Base-by-base conservation (phyloP, 1,140 invertebrate species). In the Brachionus rotundiformis region DNA sequence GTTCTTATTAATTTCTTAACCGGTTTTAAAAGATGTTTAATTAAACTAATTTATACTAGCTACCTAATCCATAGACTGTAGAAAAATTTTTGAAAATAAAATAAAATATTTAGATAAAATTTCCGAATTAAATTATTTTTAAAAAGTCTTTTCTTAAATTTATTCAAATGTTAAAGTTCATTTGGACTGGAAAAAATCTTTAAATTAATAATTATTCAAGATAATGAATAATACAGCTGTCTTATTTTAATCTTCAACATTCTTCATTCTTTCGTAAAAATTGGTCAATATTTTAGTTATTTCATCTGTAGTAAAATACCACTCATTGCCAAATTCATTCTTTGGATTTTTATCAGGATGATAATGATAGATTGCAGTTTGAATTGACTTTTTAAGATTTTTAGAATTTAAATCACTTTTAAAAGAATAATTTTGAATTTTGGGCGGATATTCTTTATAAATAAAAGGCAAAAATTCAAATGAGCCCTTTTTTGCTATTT, bases 301-400 rank as follows among this genome's bases (percentile, higher is more conserved):
- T 7, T 63, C 61, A 63, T 63, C 61, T 63, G 61, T 27, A n/a
- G 23, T 63, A 63, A 63, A 63, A 29, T 5, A 63, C 61, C 61
- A 63, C 3, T 27, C 61, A 29, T 63, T 63, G 29, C 61, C 61
- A 63, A 29, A 33, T 29, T 63, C 8, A 23, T 63, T n/a, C 25
- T 29, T 63, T 3, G 61, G 16, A 63, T 63, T 63, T 13, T 63
- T 63, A 63, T 63, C 61, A 29, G 61, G 61, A 63, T 63, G 61
- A 63, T 63, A 63, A n/a, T 63, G 61, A 29, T 1, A 63, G 13
- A 63, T 63, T 31, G 61, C 61, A 63, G 25, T 63, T 63, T 63
- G 61, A 63, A 63, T 63, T 27, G 61, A 63, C 11, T 63, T 63
- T 63, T 63, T 63, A 27, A 63, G 11, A 29, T 63, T 63, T 11